Evolutionary conservation across 2,113 vertebrate species (phyloP).

Genomic region (Chroicocephalus ridibundus): DNA sequence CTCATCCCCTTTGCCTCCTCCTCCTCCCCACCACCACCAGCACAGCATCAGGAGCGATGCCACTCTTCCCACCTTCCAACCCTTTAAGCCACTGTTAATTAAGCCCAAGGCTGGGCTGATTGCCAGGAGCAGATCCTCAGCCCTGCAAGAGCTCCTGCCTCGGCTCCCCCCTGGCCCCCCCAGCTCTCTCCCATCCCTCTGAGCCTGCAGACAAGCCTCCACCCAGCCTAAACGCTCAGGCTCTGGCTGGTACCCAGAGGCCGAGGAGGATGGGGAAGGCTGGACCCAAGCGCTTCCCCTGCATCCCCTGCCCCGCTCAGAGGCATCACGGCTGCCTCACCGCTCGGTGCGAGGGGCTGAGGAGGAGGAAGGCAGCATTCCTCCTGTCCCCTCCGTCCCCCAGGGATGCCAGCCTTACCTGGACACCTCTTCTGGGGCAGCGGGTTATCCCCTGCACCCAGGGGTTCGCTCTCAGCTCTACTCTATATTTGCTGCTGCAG

Average conservation of each 20-base stretch:
- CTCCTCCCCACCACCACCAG: neutral
- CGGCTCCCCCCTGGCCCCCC: fast-evolving
- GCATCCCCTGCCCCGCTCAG: neutral
- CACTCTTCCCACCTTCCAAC: neutral
- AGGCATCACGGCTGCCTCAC: neutral
- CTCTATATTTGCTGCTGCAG: neutral
- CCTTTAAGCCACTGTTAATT: neutral
- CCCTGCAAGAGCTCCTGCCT: neutral
- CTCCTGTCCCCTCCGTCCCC: neutral
- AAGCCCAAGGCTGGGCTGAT: neutral
- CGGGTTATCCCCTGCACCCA: fast-evolving
- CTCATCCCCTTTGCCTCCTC: neutral
- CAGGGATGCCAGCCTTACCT: neutral
- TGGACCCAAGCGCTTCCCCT: neutral
- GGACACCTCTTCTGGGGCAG: neutral
- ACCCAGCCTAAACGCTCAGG: neutral
- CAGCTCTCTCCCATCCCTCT: neutral
- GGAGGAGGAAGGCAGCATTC: neutral
- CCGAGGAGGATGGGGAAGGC: neutral
- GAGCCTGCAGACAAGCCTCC: neutral
- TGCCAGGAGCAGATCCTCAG: neutral
- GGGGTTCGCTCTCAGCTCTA: fast-evolving
- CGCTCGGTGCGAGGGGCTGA: fast-evolving
- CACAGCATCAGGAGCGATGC: fast-evolving
- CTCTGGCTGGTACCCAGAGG: neutral